A percentile compares a stretch with the other conserved stretches of the same genome.
Conservation (phyloP, 2,888 invertebrate genomes). For the Clistopyga incitator region DNA sequence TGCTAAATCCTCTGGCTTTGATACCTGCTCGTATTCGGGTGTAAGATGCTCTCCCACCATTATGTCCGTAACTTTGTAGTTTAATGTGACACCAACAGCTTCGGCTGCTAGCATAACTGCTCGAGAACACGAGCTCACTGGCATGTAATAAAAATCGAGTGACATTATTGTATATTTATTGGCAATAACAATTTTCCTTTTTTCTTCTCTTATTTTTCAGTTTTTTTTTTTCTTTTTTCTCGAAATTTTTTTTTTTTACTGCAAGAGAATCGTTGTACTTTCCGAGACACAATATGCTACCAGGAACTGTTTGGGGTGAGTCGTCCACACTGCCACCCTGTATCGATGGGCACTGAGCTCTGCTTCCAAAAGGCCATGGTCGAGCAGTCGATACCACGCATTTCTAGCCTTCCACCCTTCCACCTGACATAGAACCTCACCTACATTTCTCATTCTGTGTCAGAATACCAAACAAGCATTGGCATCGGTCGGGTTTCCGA, state of each 20-base stretch:
- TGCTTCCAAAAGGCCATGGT: constrained; percentile 53
- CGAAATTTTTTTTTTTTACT: background rate
- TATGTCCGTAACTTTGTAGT: constrained; percentile 80
- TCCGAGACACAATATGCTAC: background rate
- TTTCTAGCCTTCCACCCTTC: constrained; percentile 43
- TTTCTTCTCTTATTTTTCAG: background rate
- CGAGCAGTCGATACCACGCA: constrained; percentile 50
- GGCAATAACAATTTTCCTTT: background rate
- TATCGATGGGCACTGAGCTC: constrained; percentile 46
- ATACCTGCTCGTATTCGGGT: constrained; percentile 82
- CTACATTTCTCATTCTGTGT: background rate
- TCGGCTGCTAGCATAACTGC: constrained; percentile 82
- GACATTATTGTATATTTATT: constrained; percentile 69
- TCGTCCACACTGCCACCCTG: constrained; percentile 28
- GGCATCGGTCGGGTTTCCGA: background rate
- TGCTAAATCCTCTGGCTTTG: background rate
- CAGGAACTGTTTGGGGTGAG: background rate
- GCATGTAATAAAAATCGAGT: constrained; percentile 78
- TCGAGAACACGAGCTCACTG: constrained; percentile 81
- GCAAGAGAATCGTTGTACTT: background rate
- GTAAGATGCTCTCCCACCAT: constrained; percentile 80
- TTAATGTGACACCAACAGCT: constrained; percentile 81
- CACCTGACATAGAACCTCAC: constrained; percentile 1
- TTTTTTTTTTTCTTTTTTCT: background rate
- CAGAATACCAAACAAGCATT: background rate